Conservation (phyloP, 2,888 invertebrate species). For the Eupithecia subumbrata region DNA sequence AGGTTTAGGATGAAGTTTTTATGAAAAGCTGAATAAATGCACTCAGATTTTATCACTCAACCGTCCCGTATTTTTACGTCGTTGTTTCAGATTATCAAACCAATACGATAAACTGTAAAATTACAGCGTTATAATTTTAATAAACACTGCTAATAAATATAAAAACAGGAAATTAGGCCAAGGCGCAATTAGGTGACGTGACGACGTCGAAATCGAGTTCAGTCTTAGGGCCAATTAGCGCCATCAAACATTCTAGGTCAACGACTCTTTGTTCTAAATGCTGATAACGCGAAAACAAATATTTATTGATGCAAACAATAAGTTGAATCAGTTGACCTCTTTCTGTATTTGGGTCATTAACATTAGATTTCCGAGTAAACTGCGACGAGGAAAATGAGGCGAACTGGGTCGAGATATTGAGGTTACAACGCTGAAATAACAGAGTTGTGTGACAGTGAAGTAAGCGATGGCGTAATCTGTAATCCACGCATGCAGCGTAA, state of each 20-base stretch:
- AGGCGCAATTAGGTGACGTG: constrained; percentile 61
- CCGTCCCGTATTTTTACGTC: neutral
- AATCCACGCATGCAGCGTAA: constrained; percentile 43
- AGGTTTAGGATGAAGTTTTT: constrained; percentile 2
- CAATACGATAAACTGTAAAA: constrained; percentile 31
- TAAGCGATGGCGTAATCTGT: constrained; percentile 52
- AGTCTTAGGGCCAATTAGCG: constrained; percentile 67
- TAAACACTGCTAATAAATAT: constrained; percentile 4
- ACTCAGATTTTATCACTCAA: neutral
- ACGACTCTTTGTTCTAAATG: constrained; percentile 70
- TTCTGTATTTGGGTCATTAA: constrained; percentile 74
- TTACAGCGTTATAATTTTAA: constrained; percentile 3
- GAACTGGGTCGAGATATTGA: constrained; percentile 67
- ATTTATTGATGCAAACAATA: constrained; percentile 43
- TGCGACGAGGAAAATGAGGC: constrained; percentile 70
- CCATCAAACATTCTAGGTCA: constrained; percentile 69
- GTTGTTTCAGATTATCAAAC: neutral
- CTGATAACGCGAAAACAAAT: constrained; percentile 57
- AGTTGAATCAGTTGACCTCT: constrained; percentile 44
- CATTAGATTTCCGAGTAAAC: constrained; percentile 70
- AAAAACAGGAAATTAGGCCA: constrained; percentile 62
- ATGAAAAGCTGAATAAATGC: constrained; percentile 3
- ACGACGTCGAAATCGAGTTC: constrained; percentile 56
- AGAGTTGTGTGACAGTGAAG: constrained; percentile 52
- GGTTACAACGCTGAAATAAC: constrained; percentile 57